phyloP scores from a whole-genome alignment of 2,888 invertebrate genomes.

The Geotrupes spiniger region DNA sequence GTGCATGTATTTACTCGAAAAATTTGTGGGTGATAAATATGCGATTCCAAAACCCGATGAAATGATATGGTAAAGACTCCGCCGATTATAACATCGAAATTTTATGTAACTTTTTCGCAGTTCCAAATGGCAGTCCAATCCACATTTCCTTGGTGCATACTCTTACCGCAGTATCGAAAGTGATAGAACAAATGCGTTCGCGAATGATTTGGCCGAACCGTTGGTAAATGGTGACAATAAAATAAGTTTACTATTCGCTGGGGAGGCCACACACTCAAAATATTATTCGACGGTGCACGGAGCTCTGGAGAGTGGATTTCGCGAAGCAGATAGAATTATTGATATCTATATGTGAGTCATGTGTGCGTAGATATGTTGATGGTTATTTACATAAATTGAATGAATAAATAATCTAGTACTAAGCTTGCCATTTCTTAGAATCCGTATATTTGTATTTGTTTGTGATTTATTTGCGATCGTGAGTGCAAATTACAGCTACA shows the following conservation, averaged over 20 bases:
- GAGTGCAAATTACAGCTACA: too few species aligned
- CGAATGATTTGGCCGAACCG: conserved; percentile 58
- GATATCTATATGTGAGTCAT: conserved; percentile 33
- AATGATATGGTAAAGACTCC: conserved; percentile 42
- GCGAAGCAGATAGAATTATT: conserved; percentile 54
- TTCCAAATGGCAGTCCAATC: conserved; percentile 69
- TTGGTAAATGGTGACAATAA: conserved; percentile 48
- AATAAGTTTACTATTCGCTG: conserved; percentile 59
- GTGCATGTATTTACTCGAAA: conserved; percentile 54
- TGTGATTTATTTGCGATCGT: not conserved
- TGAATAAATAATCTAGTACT: not conserved
- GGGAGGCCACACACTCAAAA: conserved; percentile 56
- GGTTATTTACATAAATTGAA: not conserved
- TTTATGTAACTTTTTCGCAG: conserved; percentile 48
- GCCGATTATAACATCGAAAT: conserved; percentile 4
- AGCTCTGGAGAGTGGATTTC: conserved; percentile 54
- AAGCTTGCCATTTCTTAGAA: not conserved
- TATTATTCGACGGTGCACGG: conserved; percentile 58
- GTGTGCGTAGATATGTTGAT: too few species aligned
- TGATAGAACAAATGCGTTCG: conserved; percentile 53
- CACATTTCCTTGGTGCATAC: conserved; percentile 71
- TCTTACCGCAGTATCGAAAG: conserved; percentile 57
- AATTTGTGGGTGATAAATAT: conserved; percentile 54
- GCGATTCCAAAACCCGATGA: conserved; percentile 52
- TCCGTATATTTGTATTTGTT: not conserved